A percentile compares a stretch with the other conserved stretches of the same genome.
Conservation (phyloP, 2,888 invertebrate genomes). For the Thereva nobilitata region DNA sequence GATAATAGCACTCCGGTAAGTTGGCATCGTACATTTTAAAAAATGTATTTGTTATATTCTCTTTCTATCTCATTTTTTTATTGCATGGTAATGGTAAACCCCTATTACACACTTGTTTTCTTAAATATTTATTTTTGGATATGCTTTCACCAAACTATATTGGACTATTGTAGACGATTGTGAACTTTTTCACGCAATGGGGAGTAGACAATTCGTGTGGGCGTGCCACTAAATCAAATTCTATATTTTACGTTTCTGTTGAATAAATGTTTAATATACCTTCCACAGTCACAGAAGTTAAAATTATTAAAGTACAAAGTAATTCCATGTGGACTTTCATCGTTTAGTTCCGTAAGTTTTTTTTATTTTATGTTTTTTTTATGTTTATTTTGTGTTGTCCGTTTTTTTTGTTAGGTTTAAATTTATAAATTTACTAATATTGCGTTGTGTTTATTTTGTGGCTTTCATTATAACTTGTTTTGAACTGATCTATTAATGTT, state of each 20-base stretch:
- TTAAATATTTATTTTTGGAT: constrained; percentile 45
- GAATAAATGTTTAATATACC: constrained; percentile 46
- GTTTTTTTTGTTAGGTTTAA: too few species aligned
- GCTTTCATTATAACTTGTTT: too few species aligned
- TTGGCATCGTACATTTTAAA: constrained; percentile 35
- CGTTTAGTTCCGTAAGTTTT: background rate
- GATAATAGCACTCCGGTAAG: constrained; percentile 64
- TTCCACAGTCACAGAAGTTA: constrained; percentile 24
- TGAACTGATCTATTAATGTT: too few species aligned
- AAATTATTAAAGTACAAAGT: constrained; percentile 35
- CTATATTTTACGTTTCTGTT: constrained; percentile 57
- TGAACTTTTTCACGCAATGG: constrained; percentile 56
- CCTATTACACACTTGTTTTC: constrained; percentile 40
- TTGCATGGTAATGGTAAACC: constrained; percentile 38
- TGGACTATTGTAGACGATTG: constrained; percentile 49
- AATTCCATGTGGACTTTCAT: constrained; percentile 23
- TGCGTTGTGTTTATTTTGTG: too few species aligned
- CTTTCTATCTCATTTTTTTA: constrained; percentile 6
- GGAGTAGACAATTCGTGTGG: constrained; percentile 52
- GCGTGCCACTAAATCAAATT: constrained; percentile 56
- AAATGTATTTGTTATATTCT: constrained; percentile 2
- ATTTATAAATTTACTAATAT: too few species aligned
- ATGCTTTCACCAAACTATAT: constrained; percentile 36
- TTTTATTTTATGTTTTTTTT: too few species aligned
- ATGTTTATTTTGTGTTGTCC: too few species aligned